Base-by-base conservation (phyloP, 2,113 vertebrate genomes). In the Chitala chitala region DNA sequence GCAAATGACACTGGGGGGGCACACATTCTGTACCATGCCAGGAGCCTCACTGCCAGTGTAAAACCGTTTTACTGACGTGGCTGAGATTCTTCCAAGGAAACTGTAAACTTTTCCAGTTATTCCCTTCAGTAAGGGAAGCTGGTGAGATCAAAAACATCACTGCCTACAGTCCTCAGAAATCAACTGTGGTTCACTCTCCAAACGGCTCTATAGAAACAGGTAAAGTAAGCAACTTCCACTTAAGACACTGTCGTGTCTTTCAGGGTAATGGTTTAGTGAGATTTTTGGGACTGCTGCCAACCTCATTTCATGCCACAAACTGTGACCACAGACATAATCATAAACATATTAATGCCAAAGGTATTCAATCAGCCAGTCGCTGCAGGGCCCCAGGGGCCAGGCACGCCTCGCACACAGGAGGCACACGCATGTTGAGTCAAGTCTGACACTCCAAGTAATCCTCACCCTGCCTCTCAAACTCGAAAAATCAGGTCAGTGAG, bases 241-340 rank as follows among this genome's bases (percentile, higher is more conserved):
- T 75, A 56, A 68, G 20, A 50, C 20, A 38, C 73, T 26, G 64
- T 68, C 53, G n/a, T 66, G 70, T 76, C 75, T 33, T 26, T 76
- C 59, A 17, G 42, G 54, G 65, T 48, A 70, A 70, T 50, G 44
- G 29, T 54, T 48, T n/a, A 44, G 20, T 31, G 22, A 63, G 36
- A 58, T 59, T 76, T 72, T 54, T 3, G 22, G 59, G 59, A 33
- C 44, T 33, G 5, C 29, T 10, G 73, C 64, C 73, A 75, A 68
- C 51, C 40, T 46, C 55, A 68, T 54, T 76, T 71, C 48, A 46
- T 48, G 31, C 48, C 50, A 8, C 75, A 58, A 66, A 76, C 50
- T 64, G 56, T 58, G 61, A 44, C 50, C 69, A 65, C 24, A 61
- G 26, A 51, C 44, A 22, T 24, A 42, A 76, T 76, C 44, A 59